These are phyloP conservation scores for Pegoplata infirma DNA, from an alignment of 2,888 invertebrate species.

Conservation along the genomic window DNA sequence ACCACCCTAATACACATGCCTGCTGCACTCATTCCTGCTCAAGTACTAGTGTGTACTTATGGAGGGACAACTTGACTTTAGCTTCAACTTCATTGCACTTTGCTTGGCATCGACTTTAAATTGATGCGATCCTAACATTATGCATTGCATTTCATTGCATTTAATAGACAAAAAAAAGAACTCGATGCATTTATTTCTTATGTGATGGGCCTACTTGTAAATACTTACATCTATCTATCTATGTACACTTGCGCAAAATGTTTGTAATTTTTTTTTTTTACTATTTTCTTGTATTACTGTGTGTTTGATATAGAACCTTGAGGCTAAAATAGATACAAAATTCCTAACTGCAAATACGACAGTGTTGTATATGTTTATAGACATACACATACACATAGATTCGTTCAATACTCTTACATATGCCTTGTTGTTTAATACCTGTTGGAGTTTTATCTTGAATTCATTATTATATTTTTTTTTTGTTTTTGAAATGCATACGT, in stretches of 20 bases:
- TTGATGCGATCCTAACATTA: slow-evolving; percentile 52
- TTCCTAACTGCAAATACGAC: slow-evolving; percentile 62
- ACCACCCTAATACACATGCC: neutral
- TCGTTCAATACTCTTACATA: slow-evolving; percentile 10
- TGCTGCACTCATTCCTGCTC: neutral
- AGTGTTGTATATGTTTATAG: slow-evolving; percentile 6
- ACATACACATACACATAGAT: slow-evolving; percentile 2
- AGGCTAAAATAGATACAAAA: slow-evolving; percentile 60
- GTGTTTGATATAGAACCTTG: slow-evolving; percentile 58
- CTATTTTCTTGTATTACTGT: slow-evolving; percentile 21
- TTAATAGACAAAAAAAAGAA: too few species aligned
- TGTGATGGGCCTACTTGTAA: slow-evolving; percentile 58
- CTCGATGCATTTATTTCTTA: slow-evolving; percentile 33
- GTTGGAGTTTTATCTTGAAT: slow-evolving; percentile 59
- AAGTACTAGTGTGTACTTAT: slow-evolving; percentile 65
- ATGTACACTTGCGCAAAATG: slow-evolving; percentile 53
- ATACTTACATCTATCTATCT: slow-evolving; percentile 44
- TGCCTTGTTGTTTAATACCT: slow-evolving; percentile 54
- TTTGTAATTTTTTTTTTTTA: slow-evolving; percentile 29
- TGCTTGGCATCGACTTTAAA: slow-evolving; percentile 62
- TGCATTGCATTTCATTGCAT: neutral
- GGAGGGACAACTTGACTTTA: slow-evolving; percentile 73
- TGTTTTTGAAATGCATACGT: slow-evolving; percentile 17
- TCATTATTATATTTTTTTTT: too few species aligned
- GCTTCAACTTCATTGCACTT: slow-evolving; percentile 62